These are phyloP conservation scores for Pollenia angustigena DNA, from an alignment of 2,888 invertebrate species.

Conservation along the genomic window DNA sequence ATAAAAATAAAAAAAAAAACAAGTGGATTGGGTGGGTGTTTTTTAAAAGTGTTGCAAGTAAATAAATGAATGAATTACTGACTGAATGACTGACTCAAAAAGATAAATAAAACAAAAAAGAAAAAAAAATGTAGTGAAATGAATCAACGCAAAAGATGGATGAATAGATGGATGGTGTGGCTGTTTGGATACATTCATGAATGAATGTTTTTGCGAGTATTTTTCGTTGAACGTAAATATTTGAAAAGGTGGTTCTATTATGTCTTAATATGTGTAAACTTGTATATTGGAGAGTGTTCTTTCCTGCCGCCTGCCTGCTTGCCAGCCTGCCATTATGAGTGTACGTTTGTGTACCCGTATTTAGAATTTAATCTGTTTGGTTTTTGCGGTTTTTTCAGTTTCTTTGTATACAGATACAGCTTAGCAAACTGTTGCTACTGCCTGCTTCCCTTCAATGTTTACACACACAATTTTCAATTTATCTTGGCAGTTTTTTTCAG, in stretches of 20 bases:
- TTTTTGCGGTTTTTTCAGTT: constrained; percentile 38
- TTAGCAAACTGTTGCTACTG: constrained; percentile 49
- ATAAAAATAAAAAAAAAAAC: not conserved
- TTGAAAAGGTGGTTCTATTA: not conserved
- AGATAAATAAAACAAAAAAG: constrained; percentile 4
- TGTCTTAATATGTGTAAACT: constrained; percentile 11
- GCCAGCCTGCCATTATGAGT: not conserved
- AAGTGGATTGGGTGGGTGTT: not conserved
- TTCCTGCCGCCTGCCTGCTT: not conserved
- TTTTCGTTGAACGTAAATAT: constrained; percentile 8
- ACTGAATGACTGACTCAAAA: constrained; percentile 13
- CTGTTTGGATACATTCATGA: not conserved
- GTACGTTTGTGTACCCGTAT: not conserved
- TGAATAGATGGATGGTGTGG: not conserved
- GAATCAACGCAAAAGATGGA: constrained; percentile 29
- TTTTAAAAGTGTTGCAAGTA: constrained; percentile 22
- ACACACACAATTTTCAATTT: constrained; percentile 39
- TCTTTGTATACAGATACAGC: not conserved
- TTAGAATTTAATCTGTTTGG: constrained; percentile 52
- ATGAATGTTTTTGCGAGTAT: constrained; percentile 21
- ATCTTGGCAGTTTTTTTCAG: not conserved
- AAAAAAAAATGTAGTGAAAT: constrained; percentile 10
- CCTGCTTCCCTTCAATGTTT: not conserved
- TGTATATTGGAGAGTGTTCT: not conserved
- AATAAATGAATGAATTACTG: constrained; percentile 16